Base-by-base conservation (phyloP, 2,888 invertebrate species). In the Eilema caniola region DNA sequence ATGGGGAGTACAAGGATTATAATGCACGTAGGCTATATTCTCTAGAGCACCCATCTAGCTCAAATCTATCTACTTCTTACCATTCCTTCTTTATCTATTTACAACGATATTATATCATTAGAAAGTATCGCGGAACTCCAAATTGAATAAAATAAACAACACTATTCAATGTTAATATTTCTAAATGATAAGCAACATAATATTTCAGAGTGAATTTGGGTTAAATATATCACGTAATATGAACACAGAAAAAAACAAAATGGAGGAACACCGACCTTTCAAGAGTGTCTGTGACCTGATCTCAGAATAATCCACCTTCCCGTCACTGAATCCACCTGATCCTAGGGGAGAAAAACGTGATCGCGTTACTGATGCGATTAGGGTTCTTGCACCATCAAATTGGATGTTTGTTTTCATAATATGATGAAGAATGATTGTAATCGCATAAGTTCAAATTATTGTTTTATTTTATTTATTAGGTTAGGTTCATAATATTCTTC, bases 291-390 rank as follows among this genome's bases (percentile, higher is more conserved):
- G 47, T 23, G 68, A 63, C 59, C 61, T 62, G 65, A 68, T 63
- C 72, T 61, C 66, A 16, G 2, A 53, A 68, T 81, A 79, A 79
- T 81, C 75, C 75, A 75, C 70, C 67, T 69, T 71, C 64, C 53
- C 53, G 33, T 62, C 66, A 47, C 63, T 70, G 16, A 11, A 69
- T 31, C 73, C 67, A 62, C 71, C 72, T 71, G 60, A 71, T 60
- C 67, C 61, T 37, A 25, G 41, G 70, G 59, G 72, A 70, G 37
- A n/a, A 62, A 20, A 37, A 81, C 80, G 81, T 80, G 81, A 79
- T 74, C 68, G 70, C 62, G 63, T 25, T 81, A 57, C 47, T 63
- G 62, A 80, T 79, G 70, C 68, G 67, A 77, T 41, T 47, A 47
- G 67, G 69, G 59, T 71, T 33, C 60, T 60, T 64, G 25, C 33